A percentile compares a stretch with the other conserved stretches of the same genome.
These are phyloP conservation scores for Caenorhabditis virilis DNA, from an alignment of 2,888 invertebrate genomes.

Conservation along the genomic window DNA sequence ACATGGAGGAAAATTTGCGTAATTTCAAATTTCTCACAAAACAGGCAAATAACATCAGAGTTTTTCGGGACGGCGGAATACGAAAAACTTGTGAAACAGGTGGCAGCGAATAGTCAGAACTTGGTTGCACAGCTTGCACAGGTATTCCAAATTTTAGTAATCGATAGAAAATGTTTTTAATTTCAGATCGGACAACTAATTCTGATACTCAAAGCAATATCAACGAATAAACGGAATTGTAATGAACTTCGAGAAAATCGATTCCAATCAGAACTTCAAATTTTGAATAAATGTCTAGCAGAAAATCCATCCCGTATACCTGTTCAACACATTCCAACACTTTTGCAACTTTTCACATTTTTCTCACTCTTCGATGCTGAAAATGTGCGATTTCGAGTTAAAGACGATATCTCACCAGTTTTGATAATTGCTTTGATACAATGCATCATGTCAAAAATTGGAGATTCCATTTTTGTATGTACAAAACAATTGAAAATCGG, in stretches of 20 bases:
- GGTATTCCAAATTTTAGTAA: background rate
- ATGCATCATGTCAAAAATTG: slow-evolving; percentile 18
- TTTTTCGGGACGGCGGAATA: slow-evolving; percentile 8
- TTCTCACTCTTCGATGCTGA: slow-evolving; percentile 25
- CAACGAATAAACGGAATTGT: background rate
- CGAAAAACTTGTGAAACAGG: slow-evolving; percentile 18
- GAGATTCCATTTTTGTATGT: slow-evolving; percentile 24
- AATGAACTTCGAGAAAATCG: background rate
- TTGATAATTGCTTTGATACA: slow-evolving; percentile 26
- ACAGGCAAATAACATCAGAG: background rate
- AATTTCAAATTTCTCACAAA: background rate
- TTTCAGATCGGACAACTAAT: slow-evolving; percentile 21
- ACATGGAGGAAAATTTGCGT: slow-evolving; percentile 6
- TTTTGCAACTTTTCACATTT: slow-evolving; percentile 19
- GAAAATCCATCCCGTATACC: slow-evolving; percentile 3
- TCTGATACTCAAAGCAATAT: slow-evolving; percentile 12
- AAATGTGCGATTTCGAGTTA: slow-evolving; percentile 13
- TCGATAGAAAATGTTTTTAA: background rate
- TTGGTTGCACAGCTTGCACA: slow-evolving; percentile 13
- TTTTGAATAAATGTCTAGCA: background rate
- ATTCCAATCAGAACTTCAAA: background rate
- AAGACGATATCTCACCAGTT: slow-evolving; percentile 20
- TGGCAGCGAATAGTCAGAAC: slow-evolving; percentile 2
- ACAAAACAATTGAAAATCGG: slow-evolving; percentile 19
- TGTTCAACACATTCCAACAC: too few species aligned